These are phyloP conservation scores for Pyrgus malvae DNA, from an alignment of 2,888 invertebrate species.

Conservation along the genomic window DNA sequence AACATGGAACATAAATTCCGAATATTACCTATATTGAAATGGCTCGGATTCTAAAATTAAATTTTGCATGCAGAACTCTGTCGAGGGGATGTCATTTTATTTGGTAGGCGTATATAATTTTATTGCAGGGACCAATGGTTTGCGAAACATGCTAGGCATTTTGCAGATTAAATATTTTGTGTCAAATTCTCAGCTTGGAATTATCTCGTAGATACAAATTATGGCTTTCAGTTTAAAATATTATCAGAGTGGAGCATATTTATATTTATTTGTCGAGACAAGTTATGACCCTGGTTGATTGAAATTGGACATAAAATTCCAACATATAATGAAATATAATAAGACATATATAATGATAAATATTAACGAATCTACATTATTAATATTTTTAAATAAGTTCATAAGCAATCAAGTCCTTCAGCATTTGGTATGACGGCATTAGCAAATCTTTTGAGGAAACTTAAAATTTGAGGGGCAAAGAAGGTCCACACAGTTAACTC, in stretches of 20 bases:
- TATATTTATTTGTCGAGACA: no score
- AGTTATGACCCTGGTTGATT: no score
- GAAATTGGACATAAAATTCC: no score
- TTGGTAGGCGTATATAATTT: slow-evolving; percentile 82
- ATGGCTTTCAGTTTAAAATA: neutral
- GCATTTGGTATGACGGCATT: no score
- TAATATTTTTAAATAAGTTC: no score
- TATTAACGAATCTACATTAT: no score
- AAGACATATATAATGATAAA: no score
- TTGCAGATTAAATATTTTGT: slow-evolving; percentile 34
- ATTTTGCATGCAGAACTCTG: slow-evolving; percentile 78
- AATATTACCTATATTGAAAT: slow-evolving; percentile 80
- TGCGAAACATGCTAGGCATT: slow-evolving; percentile 68
- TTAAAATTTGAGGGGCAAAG: no score
- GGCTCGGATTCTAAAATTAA: slow-evolving; percentile 78
- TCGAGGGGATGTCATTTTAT: slow-evolving; percentile 61
- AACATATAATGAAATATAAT: no score
- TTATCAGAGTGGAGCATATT: no score
- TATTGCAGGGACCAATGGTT: slow-evolving; percentile 78
- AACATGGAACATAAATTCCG: slow-evolving; percentile 76
- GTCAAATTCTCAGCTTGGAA: slow-evolving; percentile 11
- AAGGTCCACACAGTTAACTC: neutral
- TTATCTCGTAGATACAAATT: neutral
- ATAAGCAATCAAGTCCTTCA: no score
- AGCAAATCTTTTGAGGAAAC: no score